phyloP scores from a whole-genome alignment of 2,113 vertebrate genomes.

The Ardeotis arabs region DNA sequence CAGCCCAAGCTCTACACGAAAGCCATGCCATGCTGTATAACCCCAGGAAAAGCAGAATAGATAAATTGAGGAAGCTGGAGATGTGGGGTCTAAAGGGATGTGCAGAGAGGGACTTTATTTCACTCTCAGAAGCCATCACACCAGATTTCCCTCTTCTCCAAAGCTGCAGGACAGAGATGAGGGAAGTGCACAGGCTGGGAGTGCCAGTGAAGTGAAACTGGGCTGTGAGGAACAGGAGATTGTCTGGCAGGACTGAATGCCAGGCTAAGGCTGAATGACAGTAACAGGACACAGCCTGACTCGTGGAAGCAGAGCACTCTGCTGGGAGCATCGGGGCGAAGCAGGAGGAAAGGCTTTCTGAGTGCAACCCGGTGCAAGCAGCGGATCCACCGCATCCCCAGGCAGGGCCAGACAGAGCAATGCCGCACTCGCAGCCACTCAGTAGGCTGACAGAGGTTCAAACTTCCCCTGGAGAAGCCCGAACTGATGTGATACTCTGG shows the following conservation, averaged over 20 bases:
- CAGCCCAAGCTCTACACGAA: background rate
- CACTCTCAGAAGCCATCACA: background rate
- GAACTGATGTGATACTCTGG: background rate
- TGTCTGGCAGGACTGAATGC: background rate
- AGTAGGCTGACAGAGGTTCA: background rate
- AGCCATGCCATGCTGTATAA: background rate
- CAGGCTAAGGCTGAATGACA: background rate
- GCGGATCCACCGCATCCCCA: background rate
- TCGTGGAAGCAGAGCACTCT: background rate
- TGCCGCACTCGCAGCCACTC: background rate
- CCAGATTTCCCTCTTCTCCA: background rate
- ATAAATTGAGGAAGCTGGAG: background rate
- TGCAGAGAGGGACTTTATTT: background rate
- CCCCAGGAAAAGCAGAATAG: background rate
- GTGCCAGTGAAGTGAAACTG: fast-evolving
- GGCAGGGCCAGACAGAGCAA: background rate
- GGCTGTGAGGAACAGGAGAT: background rate
- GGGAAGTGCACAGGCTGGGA: background rate
- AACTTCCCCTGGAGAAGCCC: background rate
- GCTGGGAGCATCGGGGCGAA: background rate
- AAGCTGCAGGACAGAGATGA: background rate
- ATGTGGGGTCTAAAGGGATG: fast-evolving
- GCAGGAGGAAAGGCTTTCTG: background rate
- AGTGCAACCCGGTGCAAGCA: background rate
- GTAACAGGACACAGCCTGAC: background rate